Percentiles rank a stretch among this genome's conserved stretches.
These are phyloP conservation scores for Rhimphoctona megacephalus DNA, from an alignment of 2,888 invertebrate species.

Conservation along the genomic window DNA sequence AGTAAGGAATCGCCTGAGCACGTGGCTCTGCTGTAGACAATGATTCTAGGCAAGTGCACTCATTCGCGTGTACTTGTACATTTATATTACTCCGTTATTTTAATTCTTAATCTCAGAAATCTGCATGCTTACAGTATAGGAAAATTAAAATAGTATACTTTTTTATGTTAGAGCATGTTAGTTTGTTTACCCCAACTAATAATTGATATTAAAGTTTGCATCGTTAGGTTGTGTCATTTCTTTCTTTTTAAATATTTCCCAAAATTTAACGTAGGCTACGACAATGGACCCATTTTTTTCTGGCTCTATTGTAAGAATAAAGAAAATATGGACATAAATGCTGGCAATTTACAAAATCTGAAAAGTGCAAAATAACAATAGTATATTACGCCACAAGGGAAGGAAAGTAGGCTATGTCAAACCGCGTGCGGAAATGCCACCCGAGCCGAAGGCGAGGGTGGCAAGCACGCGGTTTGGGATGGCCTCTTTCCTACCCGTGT, in stretches of 20 bases:
- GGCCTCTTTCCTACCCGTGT: too few species aligned
- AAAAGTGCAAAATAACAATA: too few species aligned
- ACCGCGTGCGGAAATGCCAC: too few species aligned
- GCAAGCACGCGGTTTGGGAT: too few species aligned
- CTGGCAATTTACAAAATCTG: neutral
- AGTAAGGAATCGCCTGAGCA: slow-evolving; percentile 80
- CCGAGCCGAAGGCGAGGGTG: too few species aligned
- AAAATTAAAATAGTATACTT: neutral
- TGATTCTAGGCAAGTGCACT: slow-evolving; percentile 82
- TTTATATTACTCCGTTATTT: slow-evolving; percentile 2
- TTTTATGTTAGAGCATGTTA: slow-evolving; percentile 23
- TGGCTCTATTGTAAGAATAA: neutral
- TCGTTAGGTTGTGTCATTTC: neutral
- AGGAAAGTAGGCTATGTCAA: too few species aligned
- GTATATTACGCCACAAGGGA: too few species aligned
- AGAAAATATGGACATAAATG: neutral
- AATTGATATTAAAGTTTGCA: neutral
- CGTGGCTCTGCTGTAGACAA: slow-evolving; percentile 82
- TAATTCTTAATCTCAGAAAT: neutral
- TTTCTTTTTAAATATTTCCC: neutral
- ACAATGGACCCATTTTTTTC: neutral
- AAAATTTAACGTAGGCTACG: neutral
- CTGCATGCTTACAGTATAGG: slow-evolving; percentile 44
- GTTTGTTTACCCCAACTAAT: neutral
- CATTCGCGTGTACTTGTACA: slow-evolving; percentile 70